Percentiles rank a stretch among this genome's conserved stretches.
Evolutionary conservation across 2,888 invertebrate genomes (phyloP).

Genomic region (Monochamus alternatus): DNA sequence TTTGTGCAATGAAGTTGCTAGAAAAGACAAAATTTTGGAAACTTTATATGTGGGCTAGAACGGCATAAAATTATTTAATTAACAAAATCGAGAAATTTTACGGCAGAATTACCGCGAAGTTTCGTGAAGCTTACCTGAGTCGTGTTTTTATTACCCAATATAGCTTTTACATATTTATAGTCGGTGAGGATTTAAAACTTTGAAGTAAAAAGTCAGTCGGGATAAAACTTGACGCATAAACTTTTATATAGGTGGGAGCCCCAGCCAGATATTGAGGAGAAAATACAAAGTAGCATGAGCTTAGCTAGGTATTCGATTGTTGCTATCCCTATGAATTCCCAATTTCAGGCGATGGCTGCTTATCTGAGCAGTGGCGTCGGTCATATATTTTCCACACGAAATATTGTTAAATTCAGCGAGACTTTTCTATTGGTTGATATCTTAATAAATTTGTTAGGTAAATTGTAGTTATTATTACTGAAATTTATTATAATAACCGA

Average conservation of each 20-base stretch:
- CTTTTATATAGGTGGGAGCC: slow-evolving; percentile 46
- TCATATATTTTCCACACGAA: neutral
- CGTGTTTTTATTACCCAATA: slow-evolving; percentile 52
- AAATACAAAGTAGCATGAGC: slow-evolving; percentile 32
- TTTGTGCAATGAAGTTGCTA: neutral
- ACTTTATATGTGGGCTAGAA: slow-evolving; percentile 8
- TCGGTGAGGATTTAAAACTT: slow-evolving; percentile 47
- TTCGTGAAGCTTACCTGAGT: slow-evolving; percentile 35
- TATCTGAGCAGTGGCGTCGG: neutral
- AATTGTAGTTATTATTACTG: too few relatives aligned
- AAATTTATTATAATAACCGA: too few relatives aligned
- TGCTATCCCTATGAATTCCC: slow-evolving; percentile 20
- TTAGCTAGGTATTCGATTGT: slow-evolving; percentile 26
- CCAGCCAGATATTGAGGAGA: slow-evolving; percentile 45
- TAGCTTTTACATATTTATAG: slow-evolving; percentile 54
- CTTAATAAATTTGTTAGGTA: too few relatives aligned
- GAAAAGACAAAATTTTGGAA: neutral
- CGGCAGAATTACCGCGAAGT: slow-evolving; percentile 11
- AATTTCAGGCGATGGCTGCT: slow-evolving; percentile 1
- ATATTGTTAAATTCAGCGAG: too few relatives aligned
- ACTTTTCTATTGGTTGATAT: too few relatives aligned
- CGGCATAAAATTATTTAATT: slow-evolving; percentile 30
- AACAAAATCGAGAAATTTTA: slow-evolving; percentile 18
- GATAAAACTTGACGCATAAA: slow-evolving; percentile 50
- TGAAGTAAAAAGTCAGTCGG: slow-evolving; percentile 46